Percentiles rank a stretch among this genome's conserved stretches.
phyloP scores from a whole-genome alignment of 2,113 vertebrate genomes.

The Xenotilapia leptura region DNA sequence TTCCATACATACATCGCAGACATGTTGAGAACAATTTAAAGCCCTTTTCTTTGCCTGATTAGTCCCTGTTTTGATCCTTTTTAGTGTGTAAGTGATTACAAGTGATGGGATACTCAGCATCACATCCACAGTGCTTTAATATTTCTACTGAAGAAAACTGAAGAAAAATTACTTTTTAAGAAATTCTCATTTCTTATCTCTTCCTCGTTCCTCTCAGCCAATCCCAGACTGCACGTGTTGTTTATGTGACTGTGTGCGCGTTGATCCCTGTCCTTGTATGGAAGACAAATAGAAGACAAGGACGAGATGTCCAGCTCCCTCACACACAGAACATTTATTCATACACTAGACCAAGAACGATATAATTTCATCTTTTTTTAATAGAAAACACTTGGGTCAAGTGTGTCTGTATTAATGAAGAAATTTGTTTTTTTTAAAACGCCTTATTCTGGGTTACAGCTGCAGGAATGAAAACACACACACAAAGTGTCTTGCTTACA shows the following conservation, averaged over 20 bases:
- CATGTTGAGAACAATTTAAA: neutral
- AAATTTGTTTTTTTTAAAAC: neutral
- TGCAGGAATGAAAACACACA: slow-evolving; percentile 9
- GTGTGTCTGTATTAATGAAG: neutral
- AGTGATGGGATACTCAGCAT: neutral
- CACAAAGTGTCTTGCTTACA: neutral
- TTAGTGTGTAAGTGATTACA: neutral
- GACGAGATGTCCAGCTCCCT: neutral
- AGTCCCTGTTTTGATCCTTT: neutral
- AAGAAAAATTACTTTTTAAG: neutral
- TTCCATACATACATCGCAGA: neutral
- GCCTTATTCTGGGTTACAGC: slow-evolving; percentile 36
- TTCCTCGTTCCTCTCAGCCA: neutral
- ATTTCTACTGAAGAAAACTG: neutral
- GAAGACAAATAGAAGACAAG: neutral
- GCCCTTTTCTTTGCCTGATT: neutral
- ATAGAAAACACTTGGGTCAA: neutral
- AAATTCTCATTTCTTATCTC: neutral
- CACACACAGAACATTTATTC: neutral
- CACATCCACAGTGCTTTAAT: neutral
- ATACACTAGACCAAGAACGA: neutral
- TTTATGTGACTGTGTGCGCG: neutral
- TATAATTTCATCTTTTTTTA: neutral
- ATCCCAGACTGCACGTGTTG: neutral
- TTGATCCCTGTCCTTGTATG: slow-evolving; percentile 1